A percentile compares a stretch with the other conserved stretches of the same genome.
Conservation (phyloP, 2,797 vertebrate genomes). For the Catostomus latipinnis region DNA sequence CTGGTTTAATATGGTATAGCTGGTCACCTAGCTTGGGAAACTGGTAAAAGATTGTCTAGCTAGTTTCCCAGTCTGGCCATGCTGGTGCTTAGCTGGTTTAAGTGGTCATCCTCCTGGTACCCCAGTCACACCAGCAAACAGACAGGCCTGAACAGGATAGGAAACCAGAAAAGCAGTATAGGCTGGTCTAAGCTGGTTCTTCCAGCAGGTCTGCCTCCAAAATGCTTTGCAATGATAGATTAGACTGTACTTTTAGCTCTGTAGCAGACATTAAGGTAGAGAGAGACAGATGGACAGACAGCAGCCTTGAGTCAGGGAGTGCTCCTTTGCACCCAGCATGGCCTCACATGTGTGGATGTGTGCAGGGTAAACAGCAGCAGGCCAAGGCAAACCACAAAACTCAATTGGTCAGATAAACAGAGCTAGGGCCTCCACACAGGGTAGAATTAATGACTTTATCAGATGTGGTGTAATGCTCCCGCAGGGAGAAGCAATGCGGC, state of each 20-base stretch:
- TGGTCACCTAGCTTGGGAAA: no score
- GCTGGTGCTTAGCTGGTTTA: no score
- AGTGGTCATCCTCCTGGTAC: no score
- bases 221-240: constrained; percentile 30
- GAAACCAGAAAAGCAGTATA: no score
- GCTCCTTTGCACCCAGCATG: constrained; percentile 49
- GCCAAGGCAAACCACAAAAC: constrained; percentile 65
- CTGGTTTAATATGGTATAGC: no score
- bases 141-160: no score
- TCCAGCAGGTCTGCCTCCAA: not conserved
- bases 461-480: constrained; percentile 60
- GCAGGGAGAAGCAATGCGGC: constrained; percentile 45
- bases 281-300: constrained; percentile 20
- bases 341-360: constrained; percentile 58
- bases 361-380: constrained; percentile 58
- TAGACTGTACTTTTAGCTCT: constrained; percentile 21
- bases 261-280: constrained; percentile 14
- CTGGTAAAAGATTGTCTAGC: no score
- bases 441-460: constrained; percentile 64
- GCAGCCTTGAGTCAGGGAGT: constrained; percentile 24
- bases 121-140: no score
- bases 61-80: no score
- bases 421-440: constrained; percentile 50
- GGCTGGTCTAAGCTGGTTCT: no score
- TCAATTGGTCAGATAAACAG: constrained; percentile 65